Conservation (phyloP, 2,797 vertebrate species). For the Chrosomus eos region DNA sequence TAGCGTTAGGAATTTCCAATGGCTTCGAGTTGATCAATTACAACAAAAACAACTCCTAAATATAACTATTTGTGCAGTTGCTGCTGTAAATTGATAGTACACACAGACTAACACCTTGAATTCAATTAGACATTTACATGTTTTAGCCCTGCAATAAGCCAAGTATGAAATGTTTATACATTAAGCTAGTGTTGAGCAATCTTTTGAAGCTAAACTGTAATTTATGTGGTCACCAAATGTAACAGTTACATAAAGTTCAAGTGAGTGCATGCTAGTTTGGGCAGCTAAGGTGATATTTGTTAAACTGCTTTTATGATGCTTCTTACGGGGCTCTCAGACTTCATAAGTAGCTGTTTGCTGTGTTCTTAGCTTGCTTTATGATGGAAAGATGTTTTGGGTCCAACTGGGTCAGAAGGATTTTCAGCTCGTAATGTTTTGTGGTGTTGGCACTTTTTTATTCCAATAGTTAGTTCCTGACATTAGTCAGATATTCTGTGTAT, state of each 20-base stretch:
- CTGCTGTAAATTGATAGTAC: background rate
- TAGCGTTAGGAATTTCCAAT: background rate
- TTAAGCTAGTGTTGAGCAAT: background rate
- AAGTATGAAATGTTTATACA: background rate
- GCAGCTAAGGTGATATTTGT: background rate
- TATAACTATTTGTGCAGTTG: background rate
- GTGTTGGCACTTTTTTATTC: conserved; percentile 3
- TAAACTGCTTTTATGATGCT: background rate
- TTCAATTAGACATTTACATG: background rate
- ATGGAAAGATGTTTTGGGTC: conserved; percentile 1
- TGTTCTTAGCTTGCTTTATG: background rate
- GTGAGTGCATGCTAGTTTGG: background rate
- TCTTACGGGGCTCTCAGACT: background rate
- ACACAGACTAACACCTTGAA: too few relatives aligned
- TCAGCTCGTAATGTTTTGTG: conserved; percentile 12
- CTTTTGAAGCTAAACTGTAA: background rate
- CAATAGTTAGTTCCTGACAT: background rate
- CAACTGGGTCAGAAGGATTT: conserved; percentile 17
- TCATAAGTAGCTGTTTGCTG: background rate
- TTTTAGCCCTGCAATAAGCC: background rate
- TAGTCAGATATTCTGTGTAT: background rate
- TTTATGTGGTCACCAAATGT: background rate
- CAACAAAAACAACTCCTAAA: background rate
- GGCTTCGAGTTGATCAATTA: background rate
- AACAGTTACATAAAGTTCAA: background rate